phyloP scores from a whole-genome alignment of 2,797 vertebrate species.

The Gymnoscopelus braueri region DNA sequence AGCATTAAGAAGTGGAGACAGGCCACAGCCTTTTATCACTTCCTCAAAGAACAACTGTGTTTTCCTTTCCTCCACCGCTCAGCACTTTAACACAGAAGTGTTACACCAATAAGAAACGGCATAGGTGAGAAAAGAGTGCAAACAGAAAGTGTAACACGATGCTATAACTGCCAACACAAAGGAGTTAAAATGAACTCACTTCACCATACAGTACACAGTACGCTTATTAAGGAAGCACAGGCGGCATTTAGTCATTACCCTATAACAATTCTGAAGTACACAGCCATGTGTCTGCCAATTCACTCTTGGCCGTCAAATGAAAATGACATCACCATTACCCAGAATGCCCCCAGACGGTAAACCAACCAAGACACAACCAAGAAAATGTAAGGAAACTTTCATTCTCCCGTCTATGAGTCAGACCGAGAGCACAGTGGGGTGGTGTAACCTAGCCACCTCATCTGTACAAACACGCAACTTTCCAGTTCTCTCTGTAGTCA shows the following conservation, averaged over 20 bases:
- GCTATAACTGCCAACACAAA: too few species aligned
- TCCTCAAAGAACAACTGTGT: neutral
- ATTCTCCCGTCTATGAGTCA: neutral
- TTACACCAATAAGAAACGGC: neutral
- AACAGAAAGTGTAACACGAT: neutral
- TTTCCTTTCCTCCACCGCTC: neutral
- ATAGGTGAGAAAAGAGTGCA: neutral
- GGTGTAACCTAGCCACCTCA: slow-evolving; percentile 1
- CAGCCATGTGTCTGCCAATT: neutral
- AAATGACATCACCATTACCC: neutral
- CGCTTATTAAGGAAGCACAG: too few species aligned
- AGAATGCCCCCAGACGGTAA: neutral
- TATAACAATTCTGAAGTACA: neutral
- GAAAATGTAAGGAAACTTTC: neutral
- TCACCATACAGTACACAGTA: too few species aligned
- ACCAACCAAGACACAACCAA: neutral
- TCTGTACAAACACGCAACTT: slow-evolving; percentile 23
- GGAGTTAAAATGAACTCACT: too few species aligned
- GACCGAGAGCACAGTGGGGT: neutral
- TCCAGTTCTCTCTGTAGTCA: slow-evolving; percentile 45
- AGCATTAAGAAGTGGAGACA: too few species aligned
- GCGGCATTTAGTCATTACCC: neutral
- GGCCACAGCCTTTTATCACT: neutral
- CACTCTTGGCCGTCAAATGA: neutral
- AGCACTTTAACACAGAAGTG: neutral